These are phyloP conservation scores for Ophraella communa DNA, from an alignment of 2,888 invertebrate genomes.

Conservation along the genomic window DNA sequence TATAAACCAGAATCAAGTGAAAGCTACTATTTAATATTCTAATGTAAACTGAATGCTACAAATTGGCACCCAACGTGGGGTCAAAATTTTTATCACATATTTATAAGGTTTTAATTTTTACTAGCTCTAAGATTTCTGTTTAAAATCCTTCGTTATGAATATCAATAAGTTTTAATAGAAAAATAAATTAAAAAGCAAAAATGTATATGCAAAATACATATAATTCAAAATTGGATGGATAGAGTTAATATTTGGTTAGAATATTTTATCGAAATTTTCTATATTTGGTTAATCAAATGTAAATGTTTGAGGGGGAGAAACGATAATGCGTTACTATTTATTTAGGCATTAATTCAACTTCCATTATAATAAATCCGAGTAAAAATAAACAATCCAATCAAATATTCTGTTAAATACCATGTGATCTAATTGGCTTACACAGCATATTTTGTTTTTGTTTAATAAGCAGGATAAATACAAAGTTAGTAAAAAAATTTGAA, in stretches of 20 bases:
- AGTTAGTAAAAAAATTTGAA: too few relatives aligned
- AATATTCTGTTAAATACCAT: background rate
- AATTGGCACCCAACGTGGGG: too few relatives aligned
- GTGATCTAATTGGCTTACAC: background rate
- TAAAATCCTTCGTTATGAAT: too few relatives aligned
- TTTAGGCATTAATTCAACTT: background rate
- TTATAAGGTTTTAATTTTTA: too few relatives aligned
- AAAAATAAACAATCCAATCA: background rate
- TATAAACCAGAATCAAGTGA: too few relatives aligned
- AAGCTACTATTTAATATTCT: too few relatives aligned
- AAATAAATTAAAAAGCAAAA: background rate
- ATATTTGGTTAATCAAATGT: constrained; percentile 1
- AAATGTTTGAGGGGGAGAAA: background rate
- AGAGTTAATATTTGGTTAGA: background rate
- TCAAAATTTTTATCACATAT: too few relatives aligned
- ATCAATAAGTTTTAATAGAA: background rate
- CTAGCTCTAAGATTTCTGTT: too few relatives aligned
- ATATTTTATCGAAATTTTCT: background rate
- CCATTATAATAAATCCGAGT: background rate
- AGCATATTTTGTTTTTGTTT: background rate
- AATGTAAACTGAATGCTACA: too few relatives aligned
- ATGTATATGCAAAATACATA: background rate
- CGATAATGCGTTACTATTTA: background rate
- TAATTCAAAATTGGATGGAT: background rate
- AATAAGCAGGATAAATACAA: too few relatives aligned